These are phyloP conservation scores for Danionella dracula DNA, from an alignment of 2,797 vertebrate genomes.

Conservation along the genomic window DNA sequence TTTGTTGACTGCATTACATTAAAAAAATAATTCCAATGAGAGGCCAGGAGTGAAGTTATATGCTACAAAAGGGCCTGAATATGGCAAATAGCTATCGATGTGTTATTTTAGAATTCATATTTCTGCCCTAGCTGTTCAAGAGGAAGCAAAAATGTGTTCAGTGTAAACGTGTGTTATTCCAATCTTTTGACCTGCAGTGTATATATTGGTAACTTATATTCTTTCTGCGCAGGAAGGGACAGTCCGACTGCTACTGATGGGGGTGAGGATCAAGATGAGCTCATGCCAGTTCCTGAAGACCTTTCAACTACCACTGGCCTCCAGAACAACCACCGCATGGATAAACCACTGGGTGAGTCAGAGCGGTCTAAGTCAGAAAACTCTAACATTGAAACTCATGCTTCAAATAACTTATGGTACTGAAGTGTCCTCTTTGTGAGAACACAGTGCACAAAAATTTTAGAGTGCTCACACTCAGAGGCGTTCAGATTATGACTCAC, in stretches of 20 bases:
- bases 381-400: slow-evolving; percentile 4
- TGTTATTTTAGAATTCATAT: too few relatives aligned
- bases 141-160: too few relatives aligned
- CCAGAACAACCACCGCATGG: slow-evolving; percentile 82
- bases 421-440: not conserved
- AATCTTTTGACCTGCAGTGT: too few relatives aligned
- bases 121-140: too few relatives aligned
- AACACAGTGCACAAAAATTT: slow-evolving; percentile 4
- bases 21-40: too few relatives aligned
- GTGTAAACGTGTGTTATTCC: too few relatives aligned
- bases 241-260: slow-evolving; percentile 83
- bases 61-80: too few relatives aligned
- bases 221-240: slow-evolving; percentile 75
- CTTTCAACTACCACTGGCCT: slow-evolving; percentile 84
- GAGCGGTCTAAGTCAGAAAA: not conserved
- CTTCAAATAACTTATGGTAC: not conserved
- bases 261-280: slow-evolving; percentile 86
- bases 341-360: slow-evolving; percentile 79
- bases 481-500: not conserved
- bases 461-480: not conserved
- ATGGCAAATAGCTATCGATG: too few relatives aligned
- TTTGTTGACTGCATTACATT: too few relatives aligned
- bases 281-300: slow-evolving; percentile 96
- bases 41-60: too few relatives aligned
- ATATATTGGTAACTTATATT: slow-evolving; percentile 34